A percentile compares a stretch with the other conserved stretches of the same genome.
These are phyloP conservation scores for Drosophila leontia DNA, from an alignment of 1,140 invertebrate genomes.

Conservation along the genomic window DNA sequence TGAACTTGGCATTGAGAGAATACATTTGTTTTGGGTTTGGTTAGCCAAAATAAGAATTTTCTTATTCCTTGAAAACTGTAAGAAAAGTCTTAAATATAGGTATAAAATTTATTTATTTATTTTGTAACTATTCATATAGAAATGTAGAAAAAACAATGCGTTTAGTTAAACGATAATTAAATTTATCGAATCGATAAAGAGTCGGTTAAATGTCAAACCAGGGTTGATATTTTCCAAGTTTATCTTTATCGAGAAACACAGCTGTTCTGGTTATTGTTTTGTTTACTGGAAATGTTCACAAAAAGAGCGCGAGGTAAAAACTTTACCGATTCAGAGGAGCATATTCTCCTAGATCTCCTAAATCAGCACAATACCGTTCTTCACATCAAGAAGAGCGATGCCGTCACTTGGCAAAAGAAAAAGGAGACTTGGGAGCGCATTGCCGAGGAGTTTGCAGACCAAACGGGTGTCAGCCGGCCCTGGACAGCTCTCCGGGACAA, in stretches of 20 bases:
- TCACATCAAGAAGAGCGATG: conserved; percentile 10
- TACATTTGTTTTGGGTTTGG: neutral
- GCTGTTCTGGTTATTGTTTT: conserved; percentile 10
- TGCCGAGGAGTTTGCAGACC: neutral
- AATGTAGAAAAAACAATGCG: too few relatives aligned
- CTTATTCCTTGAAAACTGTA: too few relatives aligned
- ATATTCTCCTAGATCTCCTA: conserved; percentile 7
- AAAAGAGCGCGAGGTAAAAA: conserved; percentile 23
- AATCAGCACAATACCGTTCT: conserved; percentile 6
- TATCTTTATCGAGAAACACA: conserved; percentile 12
- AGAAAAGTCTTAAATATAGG: neutral
- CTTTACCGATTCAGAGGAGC: conserved; percentile 7
- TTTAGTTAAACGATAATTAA: neutral
- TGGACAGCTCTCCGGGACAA: conserved; percentile 21
- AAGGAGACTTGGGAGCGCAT: conserved; percentile 18
- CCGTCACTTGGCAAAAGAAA: conserved; percentile 9
- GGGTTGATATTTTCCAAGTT: neutral
- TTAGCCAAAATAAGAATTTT: neutral
- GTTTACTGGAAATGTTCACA: neutral
- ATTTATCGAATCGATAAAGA: neutral
- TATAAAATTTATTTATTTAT: too few relatives aligned
- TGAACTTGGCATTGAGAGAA: conserved; percentile 7
- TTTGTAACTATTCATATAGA: neutral
- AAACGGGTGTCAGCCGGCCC: conserved; percentile 4
- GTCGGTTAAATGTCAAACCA: neutral